Percentiles rank a stretch among this genome's conserved stretches.
Evolutionary conservation across 1,140 invertebrate species (phyloP).

Genomic region (Nylanderia fulva): DNA sequence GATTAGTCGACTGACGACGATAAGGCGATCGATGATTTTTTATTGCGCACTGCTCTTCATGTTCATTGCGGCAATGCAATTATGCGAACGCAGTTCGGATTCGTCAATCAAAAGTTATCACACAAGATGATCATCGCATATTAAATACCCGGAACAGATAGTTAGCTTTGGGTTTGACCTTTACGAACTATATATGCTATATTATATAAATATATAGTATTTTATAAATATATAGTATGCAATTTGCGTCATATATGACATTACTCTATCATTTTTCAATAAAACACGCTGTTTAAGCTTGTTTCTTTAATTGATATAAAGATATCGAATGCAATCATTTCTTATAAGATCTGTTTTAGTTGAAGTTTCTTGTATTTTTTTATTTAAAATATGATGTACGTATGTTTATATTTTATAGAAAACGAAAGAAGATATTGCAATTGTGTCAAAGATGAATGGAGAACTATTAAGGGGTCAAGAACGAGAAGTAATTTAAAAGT

Average conservation of each 20-base stretch:
- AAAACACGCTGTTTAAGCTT: not conserved
- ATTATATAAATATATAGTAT: not conserved
- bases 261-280: not conserved
- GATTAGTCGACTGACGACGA: conserved; percentile 35
- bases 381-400: conserved; percentile 1
- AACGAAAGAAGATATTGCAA: not conserved
- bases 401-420: not conserved
- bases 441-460: not conserved
- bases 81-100: not conserved
- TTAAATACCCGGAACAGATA: conserved; percentile 1
- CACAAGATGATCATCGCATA: not conserved
- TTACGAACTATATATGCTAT: not conserved
- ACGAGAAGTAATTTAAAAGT: conserved; percentile 2
- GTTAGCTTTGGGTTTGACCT: not conserved
- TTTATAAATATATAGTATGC: not conserved
- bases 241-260: not conserved
- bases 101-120: conserved; percentile 35
- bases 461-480: not conserved
- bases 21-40: conserved; percentile 28
- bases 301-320: not conserved
- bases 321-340: not conserved
- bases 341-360: not conserved
- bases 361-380: not conserved
- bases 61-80: not conserved
- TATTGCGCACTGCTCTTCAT: conserved; percentile 2